Conservation (phyloP, 2,797 vertebrate genomes). For the Cyclopterus lumpus region DNA sequence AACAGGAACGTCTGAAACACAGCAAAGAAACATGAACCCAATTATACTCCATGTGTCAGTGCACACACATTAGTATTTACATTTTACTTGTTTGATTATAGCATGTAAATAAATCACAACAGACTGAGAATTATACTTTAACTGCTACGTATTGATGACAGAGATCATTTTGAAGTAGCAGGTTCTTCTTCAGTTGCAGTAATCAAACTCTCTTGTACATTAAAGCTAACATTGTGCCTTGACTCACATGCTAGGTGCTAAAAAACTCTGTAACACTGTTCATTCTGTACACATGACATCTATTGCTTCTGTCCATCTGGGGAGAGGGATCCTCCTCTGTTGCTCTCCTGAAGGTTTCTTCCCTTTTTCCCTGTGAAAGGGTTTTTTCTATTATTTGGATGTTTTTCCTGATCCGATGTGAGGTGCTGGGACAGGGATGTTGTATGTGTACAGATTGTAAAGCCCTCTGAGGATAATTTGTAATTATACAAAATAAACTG, state of each 20-base stretch:
- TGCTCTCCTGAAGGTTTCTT: no score
- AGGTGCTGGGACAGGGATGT: no score
- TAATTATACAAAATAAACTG: no score
- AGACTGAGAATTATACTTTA: background rate
- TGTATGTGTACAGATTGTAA: no score
- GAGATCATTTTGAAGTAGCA: background rate
- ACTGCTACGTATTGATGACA: background rate
- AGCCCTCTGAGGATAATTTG: no score
- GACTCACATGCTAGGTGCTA: background rate
- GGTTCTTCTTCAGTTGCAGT: background rate
- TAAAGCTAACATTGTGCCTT: background rate
- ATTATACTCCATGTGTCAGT: background rate
- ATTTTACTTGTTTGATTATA: background rate
- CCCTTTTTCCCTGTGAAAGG: no score
- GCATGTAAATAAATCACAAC: background rate
- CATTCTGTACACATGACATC: no score
- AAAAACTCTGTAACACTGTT: no score
- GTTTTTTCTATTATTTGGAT: no score
- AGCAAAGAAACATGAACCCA: background rate
- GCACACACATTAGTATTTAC: background rate
- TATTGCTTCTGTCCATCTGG: no score
- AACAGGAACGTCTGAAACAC: constrained; percentile 91
- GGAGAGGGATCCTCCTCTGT: no score
- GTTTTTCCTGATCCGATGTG: no score
- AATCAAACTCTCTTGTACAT: background rate